Base-by-base conservation (phyloP, 2,888 invertebrate genomes). In the Endotricha flammealis region DNA sequence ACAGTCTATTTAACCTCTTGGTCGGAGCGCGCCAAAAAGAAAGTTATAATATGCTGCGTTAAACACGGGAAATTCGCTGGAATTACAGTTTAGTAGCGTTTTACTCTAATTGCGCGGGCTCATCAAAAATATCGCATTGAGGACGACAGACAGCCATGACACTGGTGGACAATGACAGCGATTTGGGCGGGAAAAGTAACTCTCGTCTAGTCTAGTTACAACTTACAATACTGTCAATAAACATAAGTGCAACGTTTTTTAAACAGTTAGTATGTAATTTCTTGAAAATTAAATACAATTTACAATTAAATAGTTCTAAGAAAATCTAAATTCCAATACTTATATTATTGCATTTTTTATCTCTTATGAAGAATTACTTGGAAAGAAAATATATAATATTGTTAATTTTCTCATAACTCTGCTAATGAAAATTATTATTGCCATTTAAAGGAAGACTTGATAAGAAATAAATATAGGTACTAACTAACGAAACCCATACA, bases 1-100 rank as follows among this genome's bases (percentile, higher is more conserved):
- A 79, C 76, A 83, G 68, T 80, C 82, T 79, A 77, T 81, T 83
- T 79, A 80, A 78, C 71, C 73, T 66, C 56, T 64, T 59, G 48
- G 50, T 53, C 51, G 57, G 55, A 45, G 54, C 48, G 53, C 46
- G 62, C 60, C 59, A 60, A 77, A 81, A 83, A 79, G 82, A 82
- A 83, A 83, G 81, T 75, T 65, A 67, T n/a, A n/a, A n/a, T 64
- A 78, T 70, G 71, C 66, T 61, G 69, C 67, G 71, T 77, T 82
- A 75, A 81, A 67, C 76, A 75, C 74, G 69, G 71, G 68, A 74
- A 75, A 79, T 71, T 73, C 61, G 60, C 54, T 68, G 62, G 77
- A 79, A 83, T 79, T 74, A 74, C 76, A 68, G 67, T 74, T 80
- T 74, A 74, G 69, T 58, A 61, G 53, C 75, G 75, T 77, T 79